A percentile compares a stretch with the other conserved stretches of the same genome.
These are phyloP conservation scores for Sarcophaga caerulescens DNA, from an alignment of 2,888 invertebrate genomes.

Conservation along the genomic window DNA sequence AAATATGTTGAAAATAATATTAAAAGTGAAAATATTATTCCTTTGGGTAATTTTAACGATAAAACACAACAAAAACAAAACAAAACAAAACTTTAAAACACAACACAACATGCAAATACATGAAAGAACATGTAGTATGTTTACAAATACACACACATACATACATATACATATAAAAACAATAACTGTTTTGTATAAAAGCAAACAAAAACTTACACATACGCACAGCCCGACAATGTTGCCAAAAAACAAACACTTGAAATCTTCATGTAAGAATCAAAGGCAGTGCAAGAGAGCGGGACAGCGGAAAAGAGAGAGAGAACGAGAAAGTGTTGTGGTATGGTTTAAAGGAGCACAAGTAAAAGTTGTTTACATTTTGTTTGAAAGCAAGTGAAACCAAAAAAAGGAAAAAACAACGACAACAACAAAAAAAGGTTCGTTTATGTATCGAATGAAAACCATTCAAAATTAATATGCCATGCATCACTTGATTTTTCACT, in stretches of 20 bases:
- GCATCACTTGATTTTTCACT: slow-evolving; percentile 54
- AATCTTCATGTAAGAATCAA: not conserved
- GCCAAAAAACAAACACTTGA: slow-evolving; percentile 1
- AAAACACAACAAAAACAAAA: slow-evolving; percentile 16
- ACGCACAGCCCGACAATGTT: too few relatives aligned
- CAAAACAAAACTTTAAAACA: slow-evolving; percentile 10
- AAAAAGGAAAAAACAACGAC: not conserved
- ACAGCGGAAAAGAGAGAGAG: not conserved
- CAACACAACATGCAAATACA: slow-evolving; percentile 44
- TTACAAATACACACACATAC: not conserved
- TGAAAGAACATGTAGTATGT: not conserved
- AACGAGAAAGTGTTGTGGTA: not conserved
- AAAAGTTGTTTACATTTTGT: slow-evolving; percentile 19
- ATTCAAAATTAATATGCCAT: slow-evolving; percentile 65
- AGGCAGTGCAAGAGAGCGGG: not conserved
- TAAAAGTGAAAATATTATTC: slow-evolving; percentile 68
- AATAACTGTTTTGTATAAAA: not conserved
- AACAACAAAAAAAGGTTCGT: slow-evolving; percentile 11
- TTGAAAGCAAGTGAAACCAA: not conserved
- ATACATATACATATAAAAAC: not conserved
- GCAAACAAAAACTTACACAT: too few relatives aligned
- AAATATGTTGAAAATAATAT: slow-evolving; percentile 64
- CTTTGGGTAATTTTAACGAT: slow-evolving; percentile 66
- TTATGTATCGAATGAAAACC: slow-evolving; percentile 49
- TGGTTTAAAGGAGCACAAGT: not conserved